A percentile compares a stretch with the other conserved stretches of the same genome.
phyloP scores from a whole-genome alignment of 2,113 vertebrate species.

The Stigmatopora nigra region DNA sequence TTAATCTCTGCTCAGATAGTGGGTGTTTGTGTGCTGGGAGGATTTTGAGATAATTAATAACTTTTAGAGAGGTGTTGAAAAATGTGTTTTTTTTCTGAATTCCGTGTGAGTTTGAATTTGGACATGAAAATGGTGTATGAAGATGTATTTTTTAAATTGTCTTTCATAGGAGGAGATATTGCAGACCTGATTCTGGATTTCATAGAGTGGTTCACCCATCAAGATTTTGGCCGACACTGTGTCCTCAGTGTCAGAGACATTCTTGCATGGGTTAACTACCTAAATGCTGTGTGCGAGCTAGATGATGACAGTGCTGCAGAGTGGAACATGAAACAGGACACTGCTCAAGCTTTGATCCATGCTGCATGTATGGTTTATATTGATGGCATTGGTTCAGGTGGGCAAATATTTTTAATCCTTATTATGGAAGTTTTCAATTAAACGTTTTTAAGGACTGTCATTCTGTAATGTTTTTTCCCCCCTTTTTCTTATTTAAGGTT shows the following conservation, averaged over 20 bases:
- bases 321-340: slow-evolving; percentile 63
- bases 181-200: slow-evolving; percentile 92
- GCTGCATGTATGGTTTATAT: slow-evolving; percentile 90
- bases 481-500: slow-evolving; percentile 64
- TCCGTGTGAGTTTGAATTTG: no score
- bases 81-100: no score
- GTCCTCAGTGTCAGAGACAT: slow-evolving; percentile 87
- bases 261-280: slow-evolving; percentile 90
- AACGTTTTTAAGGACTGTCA: not conserved
- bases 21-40: no score
- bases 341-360: slow-evolving; percentile 82
- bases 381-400: slow-evolving; percentile 92
- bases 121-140: no score
- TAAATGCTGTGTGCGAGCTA: slow-evolving; percentile 76
- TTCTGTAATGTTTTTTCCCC: not conserved
- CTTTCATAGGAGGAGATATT: slow-evolving; percentile 73
- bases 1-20: no score
- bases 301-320: slow-evolving; percentile 60
- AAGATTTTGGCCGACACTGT: slow-evolving; percentile 87
- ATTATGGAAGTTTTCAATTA: not conserved
- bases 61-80: no score
- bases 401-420: not conserved
- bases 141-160: not conserved
- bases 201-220: slow-evolving; percentile 83
- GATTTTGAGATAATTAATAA: no score